Base-by-base conservation (phyloP, 2,888 invertebrate species). In the Tenodera sinensis region DNA sequence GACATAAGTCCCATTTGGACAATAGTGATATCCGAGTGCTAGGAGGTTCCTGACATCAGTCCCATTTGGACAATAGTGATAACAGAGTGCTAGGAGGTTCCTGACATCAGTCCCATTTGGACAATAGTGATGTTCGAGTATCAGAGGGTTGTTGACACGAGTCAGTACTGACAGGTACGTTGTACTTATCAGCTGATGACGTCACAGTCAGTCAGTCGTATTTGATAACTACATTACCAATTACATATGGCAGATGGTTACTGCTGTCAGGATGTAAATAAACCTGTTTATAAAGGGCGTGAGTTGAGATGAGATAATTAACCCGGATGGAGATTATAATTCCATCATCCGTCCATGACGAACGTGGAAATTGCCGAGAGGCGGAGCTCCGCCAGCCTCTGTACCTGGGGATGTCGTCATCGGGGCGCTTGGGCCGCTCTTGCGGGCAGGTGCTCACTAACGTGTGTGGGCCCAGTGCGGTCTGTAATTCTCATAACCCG, bases 261-360 rank as follows among this genome's bases (percentile, higher is more conserved):
- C 20, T 71, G 20, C 54, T 86, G 86, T 86, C 86, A 82, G 27
- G 42, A 87, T 42, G 87, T 83, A 82, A 87, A 87, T 87, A 82
- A 87, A 87, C 83, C 82, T 87, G 87, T 87, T 87, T 81, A 71
- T 20, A 25, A 71, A 71, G 54, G 54, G 54, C 54, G 54, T 71
- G 54, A 28, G n/a, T 30, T 9, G n/a, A 86, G 34, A 8, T 83
- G 83, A 34, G 87, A 81, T 87, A 87, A 87, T 87, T 81, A 87
- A 87, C 30, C 82, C 82, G 12, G 81, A 34, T 34, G 42, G 34
- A 87, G 83, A 87, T 82, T 87, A 87, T 83, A 87, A 87, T 83
- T 83, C 87, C 42, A 54, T 87, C 87, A 87, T 87, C 83, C 87
- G 27, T 87, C 87, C 87, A 82, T 87, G 87, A 87, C 87, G 30